A percentile compares a stretch with the other conserved stretches of the same genome.
phyloP scores from a whole-genome alignment of 2,888 invertebrate genomes.

The Drosophila nigricruria region DNA sequence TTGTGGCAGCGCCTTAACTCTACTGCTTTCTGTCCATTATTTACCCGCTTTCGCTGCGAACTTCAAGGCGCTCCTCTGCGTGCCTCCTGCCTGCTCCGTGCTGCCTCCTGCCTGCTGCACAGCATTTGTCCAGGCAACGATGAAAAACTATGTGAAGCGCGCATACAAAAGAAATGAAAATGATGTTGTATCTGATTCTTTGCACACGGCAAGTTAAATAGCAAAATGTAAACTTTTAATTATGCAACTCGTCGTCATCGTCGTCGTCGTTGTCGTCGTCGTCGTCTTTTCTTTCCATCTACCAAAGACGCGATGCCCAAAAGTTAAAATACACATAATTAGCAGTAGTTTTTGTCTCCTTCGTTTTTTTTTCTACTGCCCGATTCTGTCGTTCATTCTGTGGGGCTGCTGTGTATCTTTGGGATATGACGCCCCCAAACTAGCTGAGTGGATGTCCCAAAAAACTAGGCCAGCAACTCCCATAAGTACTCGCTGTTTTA shows the following conservation, averaged over 20 bases:
- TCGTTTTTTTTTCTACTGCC: slow-evolving; percentile 57
- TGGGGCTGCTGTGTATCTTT: slow-evolving; percentile 45
- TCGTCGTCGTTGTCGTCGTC: slow-evolving; percentile 10
- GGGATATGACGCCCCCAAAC: slow-evolving; percentile 28
- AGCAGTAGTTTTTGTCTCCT: slow-evolving; percentile 71
- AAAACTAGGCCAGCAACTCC: slow-evolving; percentile 61
- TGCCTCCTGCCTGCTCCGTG: not conserved
- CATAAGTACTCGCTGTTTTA: slow-evolving; percentile 56
- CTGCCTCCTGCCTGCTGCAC: slow-evolving; percentile 23
- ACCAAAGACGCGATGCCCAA: slow-evolving; percentile 58
- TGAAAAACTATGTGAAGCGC: slow-evolving; percentile 25
- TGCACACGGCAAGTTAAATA: slow-evolving; percentile 76
- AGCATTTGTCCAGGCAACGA: slow-evolving; percentile 53
- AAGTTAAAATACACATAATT: slow-evolving; percentile 81
- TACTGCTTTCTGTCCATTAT: slow-evolving; percentile 62
- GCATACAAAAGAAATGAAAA: slow-evolving; percentile 42
- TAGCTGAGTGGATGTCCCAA: slow-evolving; percentile 10
- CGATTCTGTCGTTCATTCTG: slow-evolving; percentile 41
- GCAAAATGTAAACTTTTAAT: slow-evolving; percentile 80
- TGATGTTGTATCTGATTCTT: slow-evolving; percentile 68
- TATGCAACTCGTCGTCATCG: slow-evolving; percentile 69
- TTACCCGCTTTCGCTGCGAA: slow-evolving; percentile 62
- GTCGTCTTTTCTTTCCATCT: slow-evolving; percentile 48
- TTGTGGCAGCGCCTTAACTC: slow-evolving; percentile 65
- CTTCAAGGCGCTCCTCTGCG: slow-evolving; percentile 61